Base-by-base conservation (phyloP, 2,113 vertebrate species). In the Mesembrinibis cayennensis region DNA sequence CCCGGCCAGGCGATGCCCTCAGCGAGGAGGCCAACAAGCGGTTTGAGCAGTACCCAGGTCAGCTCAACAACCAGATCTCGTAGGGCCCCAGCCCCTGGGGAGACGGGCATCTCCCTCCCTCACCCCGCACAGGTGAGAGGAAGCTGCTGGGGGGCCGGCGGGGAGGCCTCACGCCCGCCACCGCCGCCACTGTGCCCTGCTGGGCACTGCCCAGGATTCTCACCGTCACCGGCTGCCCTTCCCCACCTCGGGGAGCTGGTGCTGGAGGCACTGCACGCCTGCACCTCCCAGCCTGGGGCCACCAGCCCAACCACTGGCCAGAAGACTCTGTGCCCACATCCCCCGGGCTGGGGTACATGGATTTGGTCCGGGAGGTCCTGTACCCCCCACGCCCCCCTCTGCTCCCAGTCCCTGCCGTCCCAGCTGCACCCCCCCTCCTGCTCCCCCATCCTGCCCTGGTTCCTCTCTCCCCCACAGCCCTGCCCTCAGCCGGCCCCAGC, bases 11-110 rank as follows among this genome's bases (percentile, higher is more conserved):
- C 3, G 99, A 99, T 8, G 99, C 99, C 0, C 98, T 99, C 97
- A 99, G 99, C 5, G 99, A 99, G 66, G 99, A 99, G 96, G 99
- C 99, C 53, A 99, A 99, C 98, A 98, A 96, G 97, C 97, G 95
- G 84, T 99, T 99, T 65, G 99, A 99, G 95, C 99, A 99, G 95
- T 99, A 99, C 90, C 99, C 99, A 0, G 99, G 99, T 44, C 99
- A 99, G 97, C 98, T 99, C 50, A 99, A 99, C 95, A 99, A 99
- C 97, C 99, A 99, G 97, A 98, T 99, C 32, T 98, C 98, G 18
- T 99, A 98, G 98, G 82, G 65, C 19, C 49, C 53, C 0, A 1
- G 71, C 40, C 56, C 85, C 58, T 18, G 29, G 50, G 76, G 86
- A 96, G 79, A 94, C 2, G 3, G 73, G 86, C 81, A 65, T 79